Base-by-base conservation (phyloP, 1,140 invertebrate species). In the Cotesia glomerata region DNA sequence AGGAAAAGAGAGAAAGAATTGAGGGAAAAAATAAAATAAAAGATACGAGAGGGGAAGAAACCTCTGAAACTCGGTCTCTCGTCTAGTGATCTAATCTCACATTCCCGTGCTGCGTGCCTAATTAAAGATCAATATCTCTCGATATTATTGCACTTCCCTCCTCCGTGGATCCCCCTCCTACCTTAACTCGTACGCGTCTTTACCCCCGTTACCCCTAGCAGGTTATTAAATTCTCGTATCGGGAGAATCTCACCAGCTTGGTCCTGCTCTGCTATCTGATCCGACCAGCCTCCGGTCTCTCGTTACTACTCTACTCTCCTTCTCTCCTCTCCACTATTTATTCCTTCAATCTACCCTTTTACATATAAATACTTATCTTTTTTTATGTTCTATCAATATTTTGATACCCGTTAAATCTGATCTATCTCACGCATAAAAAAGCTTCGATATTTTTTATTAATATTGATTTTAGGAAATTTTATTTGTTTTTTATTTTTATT, bases 201-300 rank as follows among this genome's bases (percentile, higher is more conserved):
- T 58, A 72, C 56, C 62, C 67, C 68, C 51, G 45, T 69, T 56
- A 71, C 73, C 75, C 79, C 78, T 82, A 83, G 83, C 84, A 86
- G 84, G 85, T 86, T 86, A 87, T 87, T 87, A 87, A 87, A 87
- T 87, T 87, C 84, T 85, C 80, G 36, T 86, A 86, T 86, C 84
- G 75, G 77, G 75, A 80, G 76, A 78, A 87, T 86, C 85, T 86
- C 80, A 81, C 83, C 80, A 83, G 68, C 69, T 78, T 81, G 78
- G 84, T 84, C 83, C 83, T 81, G 79, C 81, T 76, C 75, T 73
- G 64, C 62, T 85, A 86, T 86, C 85, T 85, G 84, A 86, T 85
- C 79, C 80, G 79, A 69, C 81, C 80, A 76, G 81, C 80, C 82
- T 83, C 78, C 79, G 79, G 78, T 80, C 82, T 84, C 82, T 85